These are phyloP conservation scores for Phoxinus dragarum DNA, from an alignment of 2,797 vertebrate genomes.

Conservation along the genomic window DNA sequence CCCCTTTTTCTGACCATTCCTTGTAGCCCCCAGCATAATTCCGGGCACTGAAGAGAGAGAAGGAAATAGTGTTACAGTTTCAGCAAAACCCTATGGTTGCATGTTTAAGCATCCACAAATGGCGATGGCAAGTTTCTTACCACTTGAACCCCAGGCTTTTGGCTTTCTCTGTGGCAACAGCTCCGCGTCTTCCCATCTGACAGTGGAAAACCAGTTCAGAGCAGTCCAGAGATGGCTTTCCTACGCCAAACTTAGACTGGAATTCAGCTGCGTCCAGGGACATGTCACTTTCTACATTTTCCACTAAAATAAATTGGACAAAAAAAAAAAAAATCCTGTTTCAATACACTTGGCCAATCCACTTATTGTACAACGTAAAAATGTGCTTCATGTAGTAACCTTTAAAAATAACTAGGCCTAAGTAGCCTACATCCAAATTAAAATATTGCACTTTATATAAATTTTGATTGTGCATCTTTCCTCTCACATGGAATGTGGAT, in stretches of 20 bases:
- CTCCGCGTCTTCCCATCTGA: constrained; percentile 78
- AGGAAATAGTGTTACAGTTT: background rate
- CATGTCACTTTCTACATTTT: constrained; percentile 76
- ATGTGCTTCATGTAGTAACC: background rate
- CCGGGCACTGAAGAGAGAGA: constrained; percentile 67
- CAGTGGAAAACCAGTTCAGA: constrained; percentile 83
- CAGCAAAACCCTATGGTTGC: background rate
- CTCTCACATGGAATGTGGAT: constrained; percentile 80
- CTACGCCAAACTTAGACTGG: constrained; percentile 73
- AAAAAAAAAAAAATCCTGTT: background rate
- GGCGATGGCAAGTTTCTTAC: constrained; percentile 65
- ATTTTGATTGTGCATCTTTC: background rate
- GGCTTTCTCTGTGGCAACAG: constrained; percentile 75
- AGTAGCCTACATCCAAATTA: background rate
- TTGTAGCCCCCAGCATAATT: constrained; percentile 78
- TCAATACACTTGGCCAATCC: background rate
- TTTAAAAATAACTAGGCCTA: no score
- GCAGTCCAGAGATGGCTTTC: constrained; percentile 72
- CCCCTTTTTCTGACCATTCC: constrained; percentile 75
- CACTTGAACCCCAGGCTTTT: constrained; percentile 74
- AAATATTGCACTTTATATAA: background rate
- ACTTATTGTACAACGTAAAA: background rate
- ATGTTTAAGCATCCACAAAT: background rate
- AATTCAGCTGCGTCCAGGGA: constrained; percentile 77
- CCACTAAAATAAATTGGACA: constrained; percentile 67